Conservation (phyloP, 2,797 vertebrate genomes). For the Sebastiscus tertius region DNA sequence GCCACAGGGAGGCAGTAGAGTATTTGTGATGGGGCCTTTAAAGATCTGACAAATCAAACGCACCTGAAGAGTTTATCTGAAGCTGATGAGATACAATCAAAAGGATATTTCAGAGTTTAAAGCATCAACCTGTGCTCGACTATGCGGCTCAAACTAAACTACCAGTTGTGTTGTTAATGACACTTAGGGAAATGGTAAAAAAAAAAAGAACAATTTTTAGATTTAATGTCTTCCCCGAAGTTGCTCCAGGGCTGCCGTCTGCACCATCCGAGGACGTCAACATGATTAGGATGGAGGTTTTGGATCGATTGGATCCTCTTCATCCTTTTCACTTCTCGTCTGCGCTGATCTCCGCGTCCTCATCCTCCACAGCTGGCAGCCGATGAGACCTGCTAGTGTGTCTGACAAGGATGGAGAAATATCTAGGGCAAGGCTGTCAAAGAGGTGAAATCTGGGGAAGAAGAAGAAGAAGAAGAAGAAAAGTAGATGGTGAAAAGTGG, state of each 20-base stretch:
- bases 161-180: conserved; percentile 2
- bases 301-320: conserved; percentile 66
- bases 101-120: not conserved
- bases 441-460: conserved; percentile 55
- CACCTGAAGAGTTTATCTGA: conserved; percentile 15
- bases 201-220: not conserved
- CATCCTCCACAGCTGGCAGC: conserved; percentile 72
- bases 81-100: not conserved
- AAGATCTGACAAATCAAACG: not conserved
- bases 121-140: not conserved
- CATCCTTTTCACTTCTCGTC: conserved; percentile 75
- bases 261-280: conserved; percentile 60
- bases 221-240: conserved; percentile 35
- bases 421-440: conserved; percentile 68
- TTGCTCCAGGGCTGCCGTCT: conserved; percentile 60
- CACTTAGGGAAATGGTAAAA: not conserved
- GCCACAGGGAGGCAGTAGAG: conserved; percentile 64
- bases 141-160: not conserved
- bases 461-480: not conserved
- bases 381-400: conserved; percentile 46
- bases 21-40: not conserved
- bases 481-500: conserved; percentile 25
- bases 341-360: conserved; percentile 62
- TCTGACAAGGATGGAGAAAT: conserved; percentile 65
- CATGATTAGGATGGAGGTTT: conserved; percentile 68